Evolutionary conservation across 2,888 invertebrate genomes (phyloP).

Genomic region (Pterostichus niger): DNA sequence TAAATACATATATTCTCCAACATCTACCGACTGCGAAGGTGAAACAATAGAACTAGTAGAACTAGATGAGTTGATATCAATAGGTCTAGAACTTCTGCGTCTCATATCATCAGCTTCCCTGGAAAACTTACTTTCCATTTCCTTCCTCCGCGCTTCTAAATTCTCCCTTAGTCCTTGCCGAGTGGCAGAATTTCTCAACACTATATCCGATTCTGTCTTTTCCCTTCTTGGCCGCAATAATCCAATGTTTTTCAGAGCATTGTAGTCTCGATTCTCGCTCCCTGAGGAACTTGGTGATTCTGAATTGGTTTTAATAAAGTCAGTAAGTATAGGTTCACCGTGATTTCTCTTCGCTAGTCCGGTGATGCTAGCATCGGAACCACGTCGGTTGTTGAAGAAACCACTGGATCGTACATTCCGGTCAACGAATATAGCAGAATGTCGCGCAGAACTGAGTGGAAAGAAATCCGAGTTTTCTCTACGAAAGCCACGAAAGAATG

Average conservation of each 20-base stretch:
- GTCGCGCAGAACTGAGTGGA: constrained; percentile 85
- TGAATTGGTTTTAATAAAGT: constrained; percentile 82
- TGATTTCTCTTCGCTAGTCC: constrained; percentile 78
- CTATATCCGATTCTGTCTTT: constrained; percentile 94
- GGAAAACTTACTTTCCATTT: constrained; percentile 77
- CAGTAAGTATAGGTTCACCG: constrained; percentile 86
- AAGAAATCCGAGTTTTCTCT: constrained; percentile 92
- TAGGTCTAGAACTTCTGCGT: constrained; percentile 77
- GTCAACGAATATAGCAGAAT: constrained; percentile 84
- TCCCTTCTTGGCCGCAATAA: constrained; percentile 84
- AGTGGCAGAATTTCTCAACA: constrained; percentile 83
- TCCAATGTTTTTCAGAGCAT: constrained; percentile 72
- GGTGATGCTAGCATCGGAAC: constrained; percentile 78
- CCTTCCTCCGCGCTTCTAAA: constrained; percentile 77
- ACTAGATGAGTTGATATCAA: constrained; percentile 73
- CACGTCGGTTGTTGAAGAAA: constrained; percentile 84
- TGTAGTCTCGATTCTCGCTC: constrained; percentile 75
- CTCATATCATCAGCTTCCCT: constrained; percentile 76
- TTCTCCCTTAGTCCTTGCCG: constrained; percentile 78
- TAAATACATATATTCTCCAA: constrained; percentile 76
- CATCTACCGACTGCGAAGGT: constrained; percentile 74
- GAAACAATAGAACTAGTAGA: constrained; percentile 72
- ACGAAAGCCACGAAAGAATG: constrained; percentile 88
- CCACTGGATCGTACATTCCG: constrained; percentile 83
- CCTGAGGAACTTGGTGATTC: constrained; percentile 77